phyloP scores from a whole-genome alignment of 2,113 vertebrate species.

The Catagonus wagneri region DNA sequence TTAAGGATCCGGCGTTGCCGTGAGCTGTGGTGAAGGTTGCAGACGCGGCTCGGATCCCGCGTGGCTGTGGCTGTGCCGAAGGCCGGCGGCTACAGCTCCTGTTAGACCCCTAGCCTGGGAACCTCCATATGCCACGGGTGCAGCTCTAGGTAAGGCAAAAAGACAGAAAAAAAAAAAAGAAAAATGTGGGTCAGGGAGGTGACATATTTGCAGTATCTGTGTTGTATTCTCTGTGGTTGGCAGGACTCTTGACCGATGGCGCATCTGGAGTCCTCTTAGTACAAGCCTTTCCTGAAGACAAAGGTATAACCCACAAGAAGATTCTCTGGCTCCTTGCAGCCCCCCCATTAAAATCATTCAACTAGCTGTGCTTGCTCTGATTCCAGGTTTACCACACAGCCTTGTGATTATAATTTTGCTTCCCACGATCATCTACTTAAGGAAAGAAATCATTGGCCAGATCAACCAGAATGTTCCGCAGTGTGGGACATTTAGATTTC shows the following conservation, averaged over 20 bases:
- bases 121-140: no score
- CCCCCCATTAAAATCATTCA: background rate
- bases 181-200: background rate
- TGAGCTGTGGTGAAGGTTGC: no score
- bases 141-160: no score
- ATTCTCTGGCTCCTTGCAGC: background rate
- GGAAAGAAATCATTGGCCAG: background rate
- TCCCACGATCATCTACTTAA: background rate
- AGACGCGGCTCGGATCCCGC: no score
- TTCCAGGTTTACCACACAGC: background rate
- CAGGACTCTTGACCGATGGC: background rate
- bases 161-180: no score
- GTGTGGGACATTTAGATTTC: background rate
- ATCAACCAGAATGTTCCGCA: background rate
- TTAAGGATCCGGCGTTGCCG: no score
- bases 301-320: background rate
- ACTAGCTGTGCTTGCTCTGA: background rate
- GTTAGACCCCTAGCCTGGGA: no score
- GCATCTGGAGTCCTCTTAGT: background rate
- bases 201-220: fast-evolving
- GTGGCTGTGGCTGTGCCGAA: no score
- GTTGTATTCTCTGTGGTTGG: background rate
- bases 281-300: background rate
- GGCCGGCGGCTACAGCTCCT: no score
- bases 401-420: background rate